Evolutionary conservation across 2,113 vertebrate genomes (phyloP), one percentile per base, ranked within the genome.

Genomic region (Semicossyphus pulcher): DNA sequence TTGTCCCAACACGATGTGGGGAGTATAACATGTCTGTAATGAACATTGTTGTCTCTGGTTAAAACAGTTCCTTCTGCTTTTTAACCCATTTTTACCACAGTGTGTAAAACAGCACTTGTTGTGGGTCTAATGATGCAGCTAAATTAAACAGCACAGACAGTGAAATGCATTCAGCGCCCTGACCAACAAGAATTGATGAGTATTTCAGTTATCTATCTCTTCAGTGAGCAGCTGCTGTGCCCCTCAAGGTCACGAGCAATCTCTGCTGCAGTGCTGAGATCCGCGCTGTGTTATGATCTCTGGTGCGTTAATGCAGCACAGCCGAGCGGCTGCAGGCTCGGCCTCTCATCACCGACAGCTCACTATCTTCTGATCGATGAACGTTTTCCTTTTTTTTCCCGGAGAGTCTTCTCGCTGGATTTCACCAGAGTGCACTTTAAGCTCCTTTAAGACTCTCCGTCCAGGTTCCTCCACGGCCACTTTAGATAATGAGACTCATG

Each of bases 401-500:
- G 11, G 34, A 52, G 45, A 21, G 32, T 70, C 53, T 36, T 15
- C 25, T 47, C 0, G 7, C 25, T 64, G 65, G 53, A 21, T 76
- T 36, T 58, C 64, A 54, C 31, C 41, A 32, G 51, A 47, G 45
- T 21, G 59, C 62, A 58, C 62, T 62, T 60, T 57, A 80, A 86
- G 32, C 65, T 83, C 29, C 74, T 83, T 34, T 31, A 59, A 72
- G 80, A 72, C 56, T 78, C 81, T 45, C 47, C 28, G 48, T 60
- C 20, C 45, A 29, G 61, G 51, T 57, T 82, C 28, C 44, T 52
- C 31, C 28, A 41, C 52, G 52, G 54, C 64, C 87, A 88, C 89
- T 90, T 90, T 83, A 89, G 76, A 65, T 90, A 90, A 91, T 91
- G 82, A 90, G 69, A 74, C 49, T 66, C 48, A 15, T 8, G 41